A percentile compares a stretch with the other conserved stretches of the same genome.
Evolutionary conservation across 1,140 invertebrate species (phyloP).

Genomic region (Drosophila ananassae): DNA sequence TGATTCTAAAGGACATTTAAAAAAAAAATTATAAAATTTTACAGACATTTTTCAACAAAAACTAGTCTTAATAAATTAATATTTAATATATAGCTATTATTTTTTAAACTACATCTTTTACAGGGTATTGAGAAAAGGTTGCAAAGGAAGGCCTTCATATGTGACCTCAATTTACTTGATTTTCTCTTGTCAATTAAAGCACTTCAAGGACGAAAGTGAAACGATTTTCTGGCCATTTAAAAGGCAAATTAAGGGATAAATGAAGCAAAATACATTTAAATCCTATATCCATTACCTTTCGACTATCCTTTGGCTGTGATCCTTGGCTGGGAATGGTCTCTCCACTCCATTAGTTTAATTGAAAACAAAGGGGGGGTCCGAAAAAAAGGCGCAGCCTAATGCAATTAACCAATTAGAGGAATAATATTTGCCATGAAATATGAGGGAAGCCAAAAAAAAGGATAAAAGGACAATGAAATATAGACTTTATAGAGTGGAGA

Average conservation of each 20-base stretch:
- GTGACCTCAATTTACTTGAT: conserved; percentile 65
- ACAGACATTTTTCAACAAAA: neutral
- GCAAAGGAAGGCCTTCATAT: neutral
- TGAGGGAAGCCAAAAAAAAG: neutral
- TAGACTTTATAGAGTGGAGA: too few relatives aligned
- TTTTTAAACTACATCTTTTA: neutral
- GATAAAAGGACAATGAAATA: neutral
- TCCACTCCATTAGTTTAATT: conserved; percentile 38
- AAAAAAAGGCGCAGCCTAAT: conserved; percentile 35
- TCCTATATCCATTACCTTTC: neutral
- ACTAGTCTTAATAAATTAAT: neutral
- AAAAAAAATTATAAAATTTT: neutral
- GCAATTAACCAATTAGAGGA: conserved; percentile 38
- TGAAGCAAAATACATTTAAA: too few relatives aligned
- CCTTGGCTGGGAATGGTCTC: neutral
- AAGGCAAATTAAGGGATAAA: too few relatives aligned
- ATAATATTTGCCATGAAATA: conserved; percentile 14
- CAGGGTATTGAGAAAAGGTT: neutral
- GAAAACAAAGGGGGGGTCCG: conserved; percentile 14
- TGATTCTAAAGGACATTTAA: neutral
- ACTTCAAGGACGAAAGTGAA: conserved; percentile 53
- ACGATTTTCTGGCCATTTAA: conserved; percentile 7
- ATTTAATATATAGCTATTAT: neutral
- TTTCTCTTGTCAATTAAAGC: conserved; percentile 77
- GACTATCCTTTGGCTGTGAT: neutral